Evolutionary conservation across 2,113 vertebrate genomes (phyloP).

Genomic region (Acrocephalus arundinaceus): DNA sequence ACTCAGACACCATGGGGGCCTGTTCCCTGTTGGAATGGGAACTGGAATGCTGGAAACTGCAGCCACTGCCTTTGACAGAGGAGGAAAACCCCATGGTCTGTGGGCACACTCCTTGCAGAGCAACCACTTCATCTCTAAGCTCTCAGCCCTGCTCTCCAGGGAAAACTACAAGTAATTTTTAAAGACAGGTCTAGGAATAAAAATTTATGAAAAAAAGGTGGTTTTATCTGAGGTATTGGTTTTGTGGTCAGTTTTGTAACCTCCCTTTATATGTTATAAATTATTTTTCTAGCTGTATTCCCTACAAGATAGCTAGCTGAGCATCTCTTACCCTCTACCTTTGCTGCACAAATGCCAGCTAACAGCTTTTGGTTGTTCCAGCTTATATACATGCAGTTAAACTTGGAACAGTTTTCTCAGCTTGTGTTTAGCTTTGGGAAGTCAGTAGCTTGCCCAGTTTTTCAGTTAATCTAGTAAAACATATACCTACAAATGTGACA

Average conservation of each 20-base stretch:
- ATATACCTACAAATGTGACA: neutral
- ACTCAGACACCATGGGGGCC: rapidly evolving
- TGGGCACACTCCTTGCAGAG: neutral
- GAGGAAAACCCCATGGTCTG: neutral
- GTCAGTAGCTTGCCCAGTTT: neutral
- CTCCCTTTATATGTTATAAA: neutral
- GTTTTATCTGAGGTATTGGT: neutral
- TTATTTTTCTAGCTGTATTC: neutral
- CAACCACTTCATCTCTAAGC: neutral
- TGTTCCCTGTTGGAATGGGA: too few species aligned
- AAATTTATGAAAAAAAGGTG: neutral
- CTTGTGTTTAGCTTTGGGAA: neutral
- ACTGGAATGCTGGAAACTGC: neutral
- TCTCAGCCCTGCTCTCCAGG: neutral
- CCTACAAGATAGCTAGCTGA: neutral
- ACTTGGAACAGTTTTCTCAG: neutral
- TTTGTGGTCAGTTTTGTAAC: neutral
- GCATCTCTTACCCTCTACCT: neutral
- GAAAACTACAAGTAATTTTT: neutral
- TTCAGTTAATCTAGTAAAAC: neutral
- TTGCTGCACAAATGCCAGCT: neutral
- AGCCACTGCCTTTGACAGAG: rapidly evolving
- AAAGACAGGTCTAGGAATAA: neutral
- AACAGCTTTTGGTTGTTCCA: neutral
- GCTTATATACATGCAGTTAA: neutral